phyloP scores from a whole-genome alignment of 2,113 vertebrate species.

The Ciconia stormi region DNA sequence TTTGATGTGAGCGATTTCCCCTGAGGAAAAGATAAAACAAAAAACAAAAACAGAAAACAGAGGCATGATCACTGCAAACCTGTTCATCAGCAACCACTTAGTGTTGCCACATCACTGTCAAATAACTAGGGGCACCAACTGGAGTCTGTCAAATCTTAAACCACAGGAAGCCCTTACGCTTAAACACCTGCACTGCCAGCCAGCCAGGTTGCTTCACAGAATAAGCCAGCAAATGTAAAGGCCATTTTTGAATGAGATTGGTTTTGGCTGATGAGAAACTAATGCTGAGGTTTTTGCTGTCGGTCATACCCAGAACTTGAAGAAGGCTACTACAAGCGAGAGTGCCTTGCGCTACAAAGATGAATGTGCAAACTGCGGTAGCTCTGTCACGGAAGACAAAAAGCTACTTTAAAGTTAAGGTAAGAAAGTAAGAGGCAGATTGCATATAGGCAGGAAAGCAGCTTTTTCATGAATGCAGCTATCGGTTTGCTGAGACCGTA shows the following conservation, averaged over 20 bases:
- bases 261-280: slow-evolving; percentile 39
- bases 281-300: slow-evolving; percentile 27
- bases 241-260: background rate
- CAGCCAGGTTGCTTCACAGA: slow-evolving; percentile 58
- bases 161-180: background rate
- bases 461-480: background rate
- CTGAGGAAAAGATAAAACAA: slow-evolving; percentile 78
- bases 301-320: background rate
- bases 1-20: slow-evolving; percentile 87
- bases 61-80: slow-evolving; percentile 69
- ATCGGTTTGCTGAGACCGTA: background rate
- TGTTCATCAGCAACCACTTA: slow-evolving; percentile 42
- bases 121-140: slow-evolving; percentile 40
- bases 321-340: background rate
- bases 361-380: background rate
- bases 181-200: slow-evolving; percentile 51
- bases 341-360: background rate
- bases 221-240: slow-evolving; percentile 63
- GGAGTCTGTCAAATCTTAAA: slow-evolving; percentile 55
- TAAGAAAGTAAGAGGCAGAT: background rate
- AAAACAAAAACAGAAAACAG: slow-evolving; percentile 69
- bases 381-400: background rate
- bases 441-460: background rate
- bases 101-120: slow-evolving; percentile 48
- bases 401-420: background rate